Conservation (phyloP, 2,888 invertebrate genomes). For the Eubasilissa splendida region DNA sequence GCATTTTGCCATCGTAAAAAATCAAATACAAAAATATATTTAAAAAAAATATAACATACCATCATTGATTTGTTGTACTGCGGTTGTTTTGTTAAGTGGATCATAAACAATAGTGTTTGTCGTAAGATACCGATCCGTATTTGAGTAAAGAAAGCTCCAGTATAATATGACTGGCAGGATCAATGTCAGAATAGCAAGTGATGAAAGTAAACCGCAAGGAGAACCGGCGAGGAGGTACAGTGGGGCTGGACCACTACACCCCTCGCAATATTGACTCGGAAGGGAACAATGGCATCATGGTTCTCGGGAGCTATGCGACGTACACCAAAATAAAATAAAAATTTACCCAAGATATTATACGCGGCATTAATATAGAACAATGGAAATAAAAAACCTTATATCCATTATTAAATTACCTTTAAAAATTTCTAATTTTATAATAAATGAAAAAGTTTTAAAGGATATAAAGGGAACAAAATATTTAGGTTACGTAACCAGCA, state of each 20-base stretch:
- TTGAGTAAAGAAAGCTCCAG: not conserved
- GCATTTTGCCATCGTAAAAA: conserved; percentile 13
- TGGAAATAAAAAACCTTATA: not conserved
- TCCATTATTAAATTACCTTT: not conserved
- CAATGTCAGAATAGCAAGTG: conserved; percentile 53
- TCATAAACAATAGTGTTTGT: conserved; percentile 21
- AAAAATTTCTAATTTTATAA: not conserved
- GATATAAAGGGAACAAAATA: not conserved
- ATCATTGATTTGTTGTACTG: conserved; percentile 18
- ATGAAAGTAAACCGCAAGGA: not conserved
- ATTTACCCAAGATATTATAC: too few relatives aligned
- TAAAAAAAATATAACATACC: conserved; percentile 29
- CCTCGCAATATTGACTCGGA: conserved; percentile 39
- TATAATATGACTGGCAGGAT: conserved; percentile 50
- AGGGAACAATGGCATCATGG: conserved; percentile 30
- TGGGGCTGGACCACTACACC: conserved; percentile 23
- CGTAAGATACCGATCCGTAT: not conserved
- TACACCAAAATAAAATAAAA: not conserved
- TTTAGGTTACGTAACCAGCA: too few relatives aligned
- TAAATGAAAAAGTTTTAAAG: not conserved
- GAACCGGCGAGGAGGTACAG: conserved; percentile 2
- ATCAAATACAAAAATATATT: conserved; percentile 17
- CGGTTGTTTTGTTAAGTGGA: conserved; percentile 9
- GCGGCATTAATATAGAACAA: too few relatives aligned
- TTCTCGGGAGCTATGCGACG: conserved; percentile 18